phyloP scores from a whole-genome alignment of 2,888 invertebrate species.

The Helleia helle region DNA sequence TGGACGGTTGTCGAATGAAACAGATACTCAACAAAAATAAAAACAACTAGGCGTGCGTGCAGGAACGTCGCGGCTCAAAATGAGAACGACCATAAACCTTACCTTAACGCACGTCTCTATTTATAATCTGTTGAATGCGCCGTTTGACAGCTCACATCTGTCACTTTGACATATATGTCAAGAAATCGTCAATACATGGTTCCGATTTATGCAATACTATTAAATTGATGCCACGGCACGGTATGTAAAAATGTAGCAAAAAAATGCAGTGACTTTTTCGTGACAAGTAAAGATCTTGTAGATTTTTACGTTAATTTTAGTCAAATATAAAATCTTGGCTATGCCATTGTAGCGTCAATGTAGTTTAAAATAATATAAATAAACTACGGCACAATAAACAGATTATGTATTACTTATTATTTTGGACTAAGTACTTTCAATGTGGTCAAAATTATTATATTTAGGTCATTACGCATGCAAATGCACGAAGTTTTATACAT shows the following conservation, averaged over 20 bases:
- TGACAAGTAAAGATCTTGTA: no score
- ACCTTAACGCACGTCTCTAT: slow-evolving; percentile 8
- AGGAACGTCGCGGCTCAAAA: slow-evolving; percentile 2
- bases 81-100: neutral
- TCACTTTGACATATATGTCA: neutral
- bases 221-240: no score
- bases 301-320: no score
- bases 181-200: neutral
- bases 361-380: no score
- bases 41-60: slow-evolving; percentile 13
- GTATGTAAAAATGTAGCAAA: no score
- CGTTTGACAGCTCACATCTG: slow-evolving; percentile 10
- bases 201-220: no score
- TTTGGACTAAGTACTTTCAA: neutral
- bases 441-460: neutral
- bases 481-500: no score
- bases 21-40: slow-evolving; percentile 9
- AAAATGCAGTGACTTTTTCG: no score
- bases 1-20: slow-evolving; percentile 53
- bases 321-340: no score
- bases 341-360: no score
- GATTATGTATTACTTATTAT: neutral
- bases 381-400: no score
- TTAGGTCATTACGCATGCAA: no score
- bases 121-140: slow-evolving; percentile 12